phyloP scores from a whole-genome alignment of 2,113 vertebrate species.

The Mormoops blainvillei region DNA sequence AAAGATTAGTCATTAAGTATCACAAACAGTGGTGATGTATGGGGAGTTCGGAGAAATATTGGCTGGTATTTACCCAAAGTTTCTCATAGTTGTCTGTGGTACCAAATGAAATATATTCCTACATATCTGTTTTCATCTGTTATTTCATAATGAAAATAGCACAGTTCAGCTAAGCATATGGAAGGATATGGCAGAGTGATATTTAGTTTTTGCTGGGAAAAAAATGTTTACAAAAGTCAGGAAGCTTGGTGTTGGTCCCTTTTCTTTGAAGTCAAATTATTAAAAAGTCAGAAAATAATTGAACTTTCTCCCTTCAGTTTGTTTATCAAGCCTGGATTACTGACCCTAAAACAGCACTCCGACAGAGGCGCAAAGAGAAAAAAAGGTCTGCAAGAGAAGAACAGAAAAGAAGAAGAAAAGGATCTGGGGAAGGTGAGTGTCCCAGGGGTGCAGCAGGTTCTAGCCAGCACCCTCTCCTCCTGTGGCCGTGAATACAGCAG shows the following conservation, averaged over 20 bases:
- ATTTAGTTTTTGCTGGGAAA: slow-evolving; percentile 45
- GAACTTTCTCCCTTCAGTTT: slow-evolving; percentile 85
- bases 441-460: background rate
- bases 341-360: slow-evolving; percentile 94
- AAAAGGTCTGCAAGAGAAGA: slow-evolving; percentile 86
- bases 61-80: background rate
- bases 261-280: slow-evolving; percentile 44
- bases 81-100: slow-evolving; percentile 24
- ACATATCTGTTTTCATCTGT: slow-evolving; percentile 53
- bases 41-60: background rate
- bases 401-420: slow-evolving; percentile 81
- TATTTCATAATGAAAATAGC: slow-evolving; percentile 62
- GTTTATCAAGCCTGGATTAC: slow-evolving; percentile 98
- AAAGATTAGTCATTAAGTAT: background rate
- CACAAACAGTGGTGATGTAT: background rate
- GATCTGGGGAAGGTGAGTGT: slow-evolving; percentile 82
- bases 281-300: slow-evolving; percentile 64
- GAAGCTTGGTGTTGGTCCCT: slow-evolving; percentile 7
- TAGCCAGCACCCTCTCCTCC: background rate
- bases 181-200: background rate
- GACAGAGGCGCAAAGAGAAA: slow-evolving; percentile 87
- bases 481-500: too few relatives aligned
- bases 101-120: slow-evolving; percentile 44
- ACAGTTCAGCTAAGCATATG: slow-evolving; percentile 32
- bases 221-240: slow-evolving; percentile 30